phyloP scores from a whole-genome alignment of 2,113 vertebrate species.

The Channa argus region DNA sequence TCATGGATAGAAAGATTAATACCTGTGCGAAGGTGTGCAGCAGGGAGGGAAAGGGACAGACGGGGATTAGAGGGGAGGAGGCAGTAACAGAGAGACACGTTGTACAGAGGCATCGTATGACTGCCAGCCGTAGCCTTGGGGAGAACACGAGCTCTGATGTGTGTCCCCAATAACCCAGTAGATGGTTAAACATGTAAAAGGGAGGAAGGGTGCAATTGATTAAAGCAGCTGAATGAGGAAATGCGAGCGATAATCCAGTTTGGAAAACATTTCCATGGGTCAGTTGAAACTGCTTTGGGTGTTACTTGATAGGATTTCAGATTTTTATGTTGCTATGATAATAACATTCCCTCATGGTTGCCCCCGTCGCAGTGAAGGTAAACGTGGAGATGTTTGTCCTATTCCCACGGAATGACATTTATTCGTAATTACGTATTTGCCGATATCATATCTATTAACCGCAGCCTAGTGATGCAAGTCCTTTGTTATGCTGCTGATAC shows the following conservation, averaged over 20 bases:
- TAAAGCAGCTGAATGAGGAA: constrained; percentile 41
- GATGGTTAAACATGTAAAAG: constrained; percentile 53
- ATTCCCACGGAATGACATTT: too few species aligned
- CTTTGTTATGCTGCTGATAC: constrained; percentile 22
- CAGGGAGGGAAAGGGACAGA: constrained; percentile 13
- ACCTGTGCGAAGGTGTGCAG: constrained; percentile 20
- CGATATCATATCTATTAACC: background rate
- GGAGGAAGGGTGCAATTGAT: constrained; percentile 47
- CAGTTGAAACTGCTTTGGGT: background rate
- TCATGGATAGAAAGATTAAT: constrained; percentile 4
- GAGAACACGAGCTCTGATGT: constrained; percentile 58
- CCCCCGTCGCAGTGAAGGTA: background rate
- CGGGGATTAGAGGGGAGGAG: background rate
- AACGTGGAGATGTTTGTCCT: too few species aligned
- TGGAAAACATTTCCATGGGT: constrained; percentile 22
- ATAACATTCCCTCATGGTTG: background rate
- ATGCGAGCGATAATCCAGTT: constrained; percentile 12
- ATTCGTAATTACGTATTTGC: too few species aligned
- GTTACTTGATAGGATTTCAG: constrained; percentile 1
- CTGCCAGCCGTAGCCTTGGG: constrained; percentile 58
- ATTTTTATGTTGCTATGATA: background rate
- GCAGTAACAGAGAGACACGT: constrained; percentile 23
- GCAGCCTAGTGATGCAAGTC: background rate
- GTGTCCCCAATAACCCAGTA: constrained; percentile 54
- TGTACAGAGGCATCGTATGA: constrained; percentile 53